Conservation (phyloP, 2,888 invertebrate species). For the Aromia moschata region DNA sequence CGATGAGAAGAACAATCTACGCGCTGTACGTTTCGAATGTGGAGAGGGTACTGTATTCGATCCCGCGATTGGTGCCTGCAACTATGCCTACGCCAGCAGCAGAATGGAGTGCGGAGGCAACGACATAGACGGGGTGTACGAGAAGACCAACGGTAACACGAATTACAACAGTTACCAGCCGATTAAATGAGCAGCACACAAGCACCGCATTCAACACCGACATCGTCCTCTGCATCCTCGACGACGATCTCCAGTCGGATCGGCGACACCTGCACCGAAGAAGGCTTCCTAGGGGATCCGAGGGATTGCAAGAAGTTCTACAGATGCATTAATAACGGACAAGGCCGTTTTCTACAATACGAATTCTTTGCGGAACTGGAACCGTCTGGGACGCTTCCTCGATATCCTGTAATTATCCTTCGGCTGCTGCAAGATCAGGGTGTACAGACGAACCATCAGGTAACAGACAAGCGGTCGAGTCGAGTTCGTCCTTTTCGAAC, state of each 20-base stretch:
- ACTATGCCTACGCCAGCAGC: constrained; percentile 74
- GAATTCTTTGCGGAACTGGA: constrained; percentile 79
- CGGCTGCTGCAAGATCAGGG: constrained; percentile 67
- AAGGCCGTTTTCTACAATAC: constrained; percentile 71
- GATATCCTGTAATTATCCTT: constrained; percentile 77
- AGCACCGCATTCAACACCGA: constrained; percentile 30
- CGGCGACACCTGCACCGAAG: constrained; percentile 65
- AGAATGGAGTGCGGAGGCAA: constrained; percentile 74
- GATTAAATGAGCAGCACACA: constrained; percentile 30
- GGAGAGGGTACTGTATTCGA: constrained; percentile 81
- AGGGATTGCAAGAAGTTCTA: constrained; percentile 78
- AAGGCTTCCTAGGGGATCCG: constrained; percentile 79
- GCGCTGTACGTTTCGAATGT: constrained; percentile 75
- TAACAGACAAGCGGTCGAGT: constrained; percentile 15
- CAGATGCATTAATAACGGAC: constrained; percentile 74
- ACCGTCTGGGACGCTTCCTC: constrained; percentile 79
- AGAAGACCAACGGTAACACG: constrained; percentile 35
- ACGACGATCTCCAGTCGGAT: constrained; percentile 40
- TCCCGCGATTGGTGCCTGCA: constrained; percentile 72
- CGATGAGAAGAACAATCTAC: constrained; percentile 67
- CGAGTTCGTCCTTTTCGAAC: constrained; percentile 20
- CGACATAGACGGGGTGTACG: constrained; percentile 59
- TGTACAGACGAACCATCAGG: constrained; percentile 48
- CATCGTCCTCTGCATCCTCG: constrained; percentile 28
- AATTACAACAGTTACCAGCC: constrained; percentile 32